Evolutionary conservation across 2,888 invertebrate species (phyloP), one percentile per base, ranked within the genome.

Genomic region (Euzetes globulus): DNA sequence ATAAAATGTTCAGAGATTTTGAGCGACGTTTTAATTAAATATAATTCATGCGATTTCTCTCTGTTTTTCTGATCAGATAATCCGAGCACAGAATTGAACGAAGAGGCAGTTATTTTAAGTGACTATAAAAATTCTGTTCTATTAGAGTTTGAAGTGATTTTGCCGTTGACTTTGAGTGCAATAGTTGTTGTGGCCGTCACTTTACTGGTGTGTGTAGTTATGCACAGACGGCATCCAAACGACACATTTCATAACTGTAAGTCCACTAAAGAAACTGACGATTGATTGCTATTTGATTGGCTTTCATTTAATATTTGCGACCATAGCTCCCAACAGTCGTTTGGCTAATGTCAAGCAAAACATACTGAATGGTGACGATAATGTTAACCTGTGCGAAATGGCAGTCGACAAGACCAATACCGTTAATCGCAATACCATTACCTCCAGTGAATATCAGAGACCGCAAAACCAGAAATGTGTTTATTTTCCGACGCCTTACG

Each of bases 401-500:
- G 7, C 41, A 13, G 13, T 41, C 41, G 68, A 68, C 45, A 68
- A 68, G 33, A 41, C 29, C 60, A 60, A 13, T 60, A 33, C 15
- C 33, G 29, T 15, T 33, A 60, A 60, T 45, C 45, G 41, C 1
- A 68, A 29, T 22, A 15, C 68, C 0, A 29, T 33, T n/a, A 63
- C 63, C 9, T 4, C 63, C 9, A 60, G 60, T 33, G 60, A 60
- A 19, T 60, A 60, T 33, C 77, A 77, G 27, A 60, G 77, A 22
- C 76, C 75, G 15, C 70, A 71, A 0, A 33, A 13, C 29, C 74
- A 73, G 19, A 60, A 76, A 19, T 65, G 65, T 22, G 55, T 73
- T 0, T 77, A 77, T 37, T 77, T 77, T 60, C 78, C 78, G 15
- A 76, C 76, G 2, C 78, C 78, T 15, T 78, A 78, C 50, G 78